These are phyloP conservation scores for Adelosebastes latens DNA, from an alignment of 2,797 vertebrate genomes.

Conservation along the genomic window DNA sequence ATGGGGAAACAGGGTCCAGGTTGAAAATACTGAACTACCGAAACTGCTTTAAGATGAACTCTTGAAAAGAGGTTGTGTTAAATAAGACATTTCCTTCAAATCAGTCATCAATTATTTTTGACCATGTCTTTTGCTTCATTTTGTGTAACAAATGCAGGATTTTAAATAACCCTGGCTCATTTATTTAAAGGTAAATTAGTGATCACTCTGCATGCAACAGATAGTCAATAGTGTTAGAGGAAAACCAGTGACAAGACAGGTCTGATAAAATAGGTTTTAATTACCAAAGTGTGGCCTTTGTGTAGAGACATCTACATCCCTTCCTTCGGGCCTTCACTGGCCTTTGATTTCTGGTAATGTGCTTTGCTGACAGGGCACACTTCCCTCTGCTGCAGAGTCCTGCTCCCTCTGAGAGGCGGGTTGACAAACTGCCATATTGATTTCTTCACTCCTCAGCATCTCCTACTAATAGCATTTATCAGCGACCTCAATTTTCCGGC, in stretches of 20 bases:
- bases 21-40: no score
- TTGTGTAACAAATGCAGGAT: conserved; percentile 73
- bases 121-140: conserved; percentile 38
- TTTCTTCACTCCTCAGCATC: conserved; percentile 83
- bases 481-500: conserved; percentile 88
- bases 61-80: neutral
- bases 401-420: conserved; percentile 86
- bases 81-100: neutral
- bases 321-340: conserved; percentile 80
- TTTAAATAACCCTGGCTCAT: conserved; percentile 87
- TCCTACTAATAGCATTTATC: conserved; percentile 92
- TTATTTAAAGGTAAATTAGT: conserved; percentile 90
- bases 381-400: conserved; percentile 79
- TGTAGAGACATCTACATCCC: conserved; percentile 74
- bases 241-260: conserved; percentile 81
- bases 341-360: conserved; percentile 98
- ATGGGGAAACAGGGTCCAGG: neutral
- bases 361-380: conserved; percentile 93
- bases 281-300: conserved; percentile 93
- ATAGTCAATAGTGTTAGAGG: conserved; percentile 87
- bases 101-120: no score
- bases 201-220: conserved; percentile 84
- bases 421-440: conserved; percentile 98
- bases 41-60: neutral
- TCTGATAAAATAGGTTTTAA: conserved; percentile 97